These are phyloP conservation scores for Bombus confusus DNA, from an alignment of 1,140 invertebrate genomes.

Conservation along the genomic window DNA sequence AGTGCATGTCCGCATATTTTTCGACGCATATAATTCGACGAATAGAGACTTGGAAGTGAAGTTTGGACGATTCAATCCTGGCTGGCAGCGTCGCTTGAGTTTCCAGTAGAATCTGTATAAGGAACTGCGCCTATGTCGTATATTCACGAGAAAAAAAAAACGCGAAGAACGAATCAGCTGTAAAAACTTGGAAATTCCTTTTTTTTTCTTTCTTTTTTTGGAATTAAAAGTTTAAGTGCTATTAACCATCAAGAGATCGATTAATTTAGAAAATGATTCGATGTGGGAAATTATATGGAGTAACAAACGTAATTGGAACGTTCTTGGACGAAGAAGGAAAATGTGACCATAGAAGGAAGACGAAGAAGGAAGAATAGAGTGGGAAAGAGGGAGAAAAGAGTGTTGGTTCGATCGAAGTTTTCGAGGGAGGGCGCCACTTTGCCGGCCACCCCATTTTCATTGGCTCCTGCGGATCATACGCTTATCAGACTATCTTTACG, in stretches of 20 bases:
- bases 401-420: slow-evolving; percentile 73
- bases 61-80: background rate
- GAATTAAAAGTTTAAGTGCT: background rate
- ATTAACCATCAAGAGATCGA: background rate
- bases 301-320: background rate
- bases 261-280: background rate
- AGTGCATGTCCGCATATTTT: no score
- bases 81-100: background rate
- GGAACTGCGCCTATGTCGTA: background rate
- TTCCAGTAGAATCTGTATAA: background rate
- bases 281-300: background rate
- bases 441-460: slow-evolving; percentile 66
- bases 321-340: background rate
- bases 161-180: background rate
- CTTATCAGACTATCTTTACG: slow-evolving; percentile 14
- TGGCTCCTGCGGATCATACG: background rate
- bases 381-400: background rate
- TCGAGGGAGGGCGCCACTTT: slow-evolving; percentile 75
- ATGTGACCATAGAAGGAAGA: no score
- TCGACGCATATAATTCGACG: no score
- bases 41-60: background rate
- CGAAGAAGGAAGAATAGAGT: background rate
- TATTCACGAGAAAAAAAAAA: background rate
- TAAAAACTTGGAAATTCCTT: background rate
- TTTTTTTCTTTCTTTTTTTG: no score